Conservation (phyloP, 2,797 vertebrate species). For the Gephyroberyx darwinii region DNA sequence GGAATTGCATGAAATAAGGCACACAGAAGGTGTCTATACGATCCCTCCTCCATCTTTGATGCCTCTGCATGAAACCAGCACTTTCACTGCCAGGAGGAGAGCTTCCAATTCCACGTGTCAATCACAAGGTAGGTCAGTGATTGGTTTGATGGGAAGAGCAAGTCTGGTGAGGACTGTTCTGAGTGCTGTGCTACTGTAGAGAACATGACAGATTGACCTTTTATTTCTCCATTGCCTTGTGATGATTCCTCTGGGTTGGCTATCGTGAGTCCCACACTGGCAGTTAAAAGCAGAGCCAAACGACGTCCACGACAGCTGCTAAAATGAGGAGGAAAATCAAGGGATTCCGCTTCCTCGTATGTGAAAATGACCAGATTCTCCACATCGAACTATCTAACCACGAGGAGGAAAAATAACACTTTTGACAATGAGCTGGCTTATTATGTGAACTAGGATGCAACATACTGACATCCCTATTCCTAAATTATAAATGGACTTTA, state of each 20-base stretch:
- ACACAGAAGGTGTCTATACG: slow-evolving; percentile 22
- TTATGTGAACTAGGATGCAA: background rate
- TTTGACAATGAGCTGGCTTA: slow-evolving; percentile 1
- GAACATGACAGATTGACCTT: slow-evolving; percentile 55
- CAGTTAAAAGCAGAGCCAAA: slow-evolving; percentile 24
- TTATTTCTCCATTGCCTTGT: slow-evolving; percentile 42
- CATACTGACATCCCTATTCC: no score
- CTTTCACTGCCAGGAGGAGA: slow-evolving; percentile 39
- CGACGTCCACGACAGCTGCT: slow-evolving; percentile 9
- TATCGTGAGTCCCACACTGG: slow-evolving; percentile 32
- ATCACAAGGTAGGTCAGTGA: slow-evolving; percentile 50
- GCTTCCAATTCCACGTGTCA: slow-evolving; percentile 52
- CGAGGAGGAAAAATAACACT: background rate
- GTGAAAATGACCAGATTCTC: background rate
- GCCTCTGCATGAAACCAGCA: slow-evolving; percentile 41
- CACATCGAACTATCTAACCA: background rate
- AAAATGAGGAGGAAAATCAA: background rate
- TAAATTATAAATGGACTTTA: no score
- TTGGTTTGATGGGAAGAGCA: slow-evolving; percentile 47
- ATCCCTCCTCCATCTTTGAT: slow-evolving; percentile 36
- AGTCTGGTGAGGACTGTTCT: slow-evolving; percentile 35
- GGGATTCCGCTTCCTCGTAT: background rate
- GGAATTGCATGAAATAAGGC: slow-evolving; percentile 35
- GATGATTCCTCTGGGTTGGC: slow-evolving; percentile 38
- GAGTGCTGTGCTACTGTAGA: slow-evolving; percentile 40